Base-by-base conservation (phyloP, 2,888 invertebrate genomes). In the Melinaea menophilus region DNA sequence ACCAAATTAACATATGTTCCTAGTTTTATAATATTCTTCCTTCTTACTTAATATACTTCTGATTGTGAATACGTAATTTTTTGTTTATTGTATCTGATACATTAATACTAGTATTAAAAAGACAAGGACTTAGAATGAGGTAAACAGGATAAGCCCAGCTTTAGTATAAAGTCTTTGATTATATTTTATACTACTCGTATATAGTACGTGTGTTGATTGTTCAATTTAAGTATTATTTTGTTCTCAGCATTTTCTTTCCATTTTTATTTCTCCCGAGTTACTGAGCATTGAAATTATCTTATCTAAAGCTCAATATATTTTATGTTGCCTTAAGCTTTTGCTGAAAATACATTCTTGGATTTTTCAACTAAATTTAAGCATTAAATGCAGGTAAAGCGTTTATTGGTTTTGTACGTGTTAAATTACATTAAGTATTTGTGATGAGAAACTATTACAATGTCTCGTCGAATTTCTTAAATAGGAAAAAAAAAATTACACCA, bases 351-450 rank as follows among this genome's bases (percentile, higher is more conserved):
- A 51, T 31, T 51, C 51, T 51, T 51, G n/a, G 31, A 31, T 51
- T 51, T 22, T 31, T 51, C 22, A 51, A 51, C 31, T 9, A 51
- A 51, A 51, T 31, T 51, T 51, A 31, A 51, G 9, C 31, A 31
- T 31, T 51, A 31, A 51, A 31, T 51, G 22, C 55, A 54, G 56
- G 60, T 34, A 56, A 47, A 60, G 60, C 55, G 37, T 54, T 60
- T 47, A 47, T 60, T 46, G 34, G 45, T 35, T 46, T 60, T 22
- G 47, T 56, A 47, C 46, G 34, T 60, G 55, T 33, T 55, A 55
- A 9, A 22, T 33, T 47, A 46, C 55, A 46, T 55, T 55, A 46
- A 46, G 13, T 45, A 60, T 51, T 22, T 41, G 11, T 9, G 1
- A 37, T 37, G 37, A 37, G 22, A 37, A 37, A 37, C 2, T 37